phyloP scores from a whole-genome alignment of 2,888 invertebrate genomes.

The Vannuccia rotundouncinata region DNA sequence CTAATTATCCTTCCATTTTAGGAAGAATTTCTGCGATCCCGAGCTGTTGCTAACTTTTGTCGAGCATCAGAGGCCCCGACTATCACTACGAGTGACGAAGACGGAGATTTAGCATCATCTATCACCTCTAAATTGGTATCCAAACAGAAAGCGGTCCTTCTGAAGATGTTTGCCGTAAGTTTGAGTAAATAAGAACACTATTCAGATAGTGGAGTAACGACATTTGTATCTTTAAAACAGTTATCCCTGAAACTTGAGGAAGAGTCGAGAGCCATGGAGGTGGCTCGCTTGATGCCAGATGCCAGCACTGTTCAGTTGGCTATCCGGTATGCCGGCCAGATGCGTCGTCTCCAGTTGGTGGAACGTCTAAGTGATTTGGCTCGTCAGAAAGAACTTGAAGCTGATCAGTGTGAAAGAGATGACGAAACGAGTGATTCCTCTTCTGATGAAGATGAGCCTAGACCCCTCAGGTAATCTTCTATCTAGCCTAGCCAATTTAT shows the following conservation, averaged over 20 bases:
- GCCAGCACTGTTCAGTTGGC: slow-evolving; percentile 72
- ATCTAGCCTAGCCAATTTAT: too few species aligned
- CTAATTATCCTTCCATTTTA: slow-evolving; percentile 29
- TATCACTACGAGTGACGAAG: slow-evolving; percentile 49
- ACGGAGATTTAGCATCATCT: slow-evolving; percentile 33
- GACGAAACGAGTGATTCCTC: neutral
- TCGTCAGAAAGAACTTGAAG: slow-evolving; percentile 43
- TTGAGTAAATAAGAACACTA: neutral
- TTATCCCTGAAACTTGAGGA: slow-evolving; percentile 74
- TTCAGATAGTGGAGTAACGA: neutral
- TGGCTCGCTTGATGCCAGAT: slow-evolving; percentile 73
- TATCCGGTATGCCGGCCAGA: slow-evolving; percentile 76
- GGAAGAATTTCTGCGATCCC: slow-evolving; percentile 51
- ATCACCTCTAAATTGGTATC: neutral
- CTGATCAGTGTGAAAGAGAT: slow-evolving; percentile 40
- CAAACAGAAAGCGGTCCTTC: slow-evolving; percentile 64
- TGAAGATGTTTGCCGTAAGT: slow-evolving; percentile 80
- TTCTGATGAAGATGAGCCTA: too few species aligned
- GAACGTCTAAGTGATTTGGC: slow-evolving; percentile 68
- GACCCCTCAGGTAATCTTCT: neutral
- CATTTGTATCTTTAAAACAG: slow-evolving; percentile 58
- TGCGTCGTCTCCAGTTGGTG: slow-evolving; percentile 70
- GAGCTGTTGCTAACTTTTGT: slow-evolving; percentile 46
- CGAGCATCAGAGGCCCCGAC: slow-evolving; percentile 44
- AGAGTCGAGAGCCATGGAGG: slow-evolving; percentile 76